These are phyloP conservation scores for Nomada ruficornis DNA, from an alignment of 2,888 invertebrate species.

Conservation along the genomic window DNA sequence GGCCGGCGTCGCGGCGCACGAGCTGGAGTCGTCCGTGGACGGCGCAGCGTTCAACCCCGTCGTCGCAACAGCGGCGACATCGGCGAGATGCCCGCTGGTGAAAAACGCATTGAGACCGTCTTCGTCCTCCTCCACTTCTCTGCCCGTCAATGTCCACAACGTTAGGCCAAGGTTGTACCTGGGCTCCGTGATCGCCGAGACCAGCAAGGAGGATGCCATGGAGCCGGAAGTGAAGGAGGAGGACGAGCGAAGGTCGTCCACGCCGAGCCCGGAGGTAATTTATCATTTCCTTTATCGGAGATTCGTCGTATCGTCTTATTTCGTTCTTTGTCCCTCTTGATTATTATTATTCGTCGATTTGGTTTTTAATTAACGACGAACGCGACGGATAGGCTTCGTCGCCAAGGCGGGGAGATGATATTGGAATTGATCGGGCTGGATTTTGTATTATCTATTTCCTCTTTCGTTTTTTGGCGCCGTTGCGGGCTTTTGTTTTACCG, in stretches of 20 bases:
- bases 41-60: conserved; percentile 64
- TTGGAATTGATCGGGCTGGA: conserved; percentile 11
- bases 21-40: conserved; percentile 70
- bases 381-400: neutral
- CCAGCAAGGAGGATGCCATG: conserved; percentile 80
- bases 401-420: neutral
- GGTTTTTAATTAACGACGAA: neutral
- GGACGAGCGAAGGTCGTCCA: conserved; percentile 77
- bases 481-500: neutral
- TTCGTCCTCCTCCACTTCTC: conserved; percentile 19
- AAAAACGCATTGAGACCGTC: conserved; percentile 45
- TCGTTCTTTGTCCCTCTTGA: too few species aligned
- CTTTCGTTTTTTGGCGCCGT: neutral
- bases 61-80: conserved; percentile 54
- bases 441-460: neutral
- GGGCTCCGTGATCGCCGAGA: conserved; percentile 51
- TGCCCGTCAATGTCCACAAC: conserved; percentile 34
- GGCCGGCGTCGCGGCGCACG: conserved; percentile 65
- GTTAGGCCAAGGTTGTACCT: conserved; percentile 48
- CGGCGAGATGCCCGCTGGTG: conserved; percentile 61
- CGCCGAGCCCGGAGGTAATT: conserved; percentile 80
- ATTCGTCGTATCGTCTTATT: neutral
- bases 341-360: neutral
- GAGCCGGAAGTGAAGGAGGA: conserved; percentile 80
- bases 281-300: neutral